Evolutionary conservation across 2,888 invertebrate species (phyloP), one percentile per base, ranked within the genome.

Genomic region (Troides oblongomaculatus): DNA sequence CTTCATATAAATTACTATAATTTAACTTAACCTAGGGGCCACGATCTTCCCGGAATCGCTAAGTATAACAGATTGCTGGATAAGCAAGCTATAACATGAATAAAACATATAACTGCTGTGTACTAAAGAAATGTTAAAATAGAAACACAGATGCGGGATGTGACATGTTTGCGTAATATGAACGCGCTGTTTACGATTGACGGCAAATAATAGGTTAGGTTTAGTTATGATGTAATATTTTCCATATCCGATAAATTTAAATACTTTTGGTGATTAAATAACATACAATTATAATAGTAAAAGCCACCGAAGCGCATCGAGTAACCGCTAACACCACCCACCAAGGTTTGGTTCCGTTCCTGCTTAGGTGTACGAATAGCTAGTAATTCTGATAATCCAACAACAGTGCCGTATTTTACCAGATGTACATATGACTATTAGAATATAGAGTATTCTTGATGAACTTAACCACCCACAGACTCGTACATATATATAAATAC

Each of bases 101-200:
- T 70, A 66, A 66, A 70, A 66, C 70, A 70, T 70, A 30, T 50
- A 25, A 39, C 36, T 39, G 50, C 53, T 70, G 59, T 62, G 59
- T 63, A 66, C 66, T 66, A 70, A 70, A 70, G 70, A 66, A 70
- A 70, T 70, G 66, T 70, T 70, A 66, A 66, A 66, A 70, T 63
- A 70, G 70, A 70, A 66, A 66, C 64, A 68, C 70, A 70, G 63
- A 70, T 70, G 63, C 70, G 63, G 70, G 70, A 66, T 64, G 70
- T 66, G 66, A 70, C 70, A 70, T 66, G 70, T 66, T 66, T 66
- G 53, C 66, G 59, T 64, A 66, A 70, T 63, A 66, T 43, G 63
- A 66, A 70, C 62, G 59, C 69, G 62, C 66, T 59, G 66, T 70
- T 70, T 70, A 66, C 63, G 70, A 66, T 66, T 66, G 50, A 39